phyloP scores from a whole-genome alignment of 2,888 invertebrate genomes.

The Hylaea fasciaria region DNA sequence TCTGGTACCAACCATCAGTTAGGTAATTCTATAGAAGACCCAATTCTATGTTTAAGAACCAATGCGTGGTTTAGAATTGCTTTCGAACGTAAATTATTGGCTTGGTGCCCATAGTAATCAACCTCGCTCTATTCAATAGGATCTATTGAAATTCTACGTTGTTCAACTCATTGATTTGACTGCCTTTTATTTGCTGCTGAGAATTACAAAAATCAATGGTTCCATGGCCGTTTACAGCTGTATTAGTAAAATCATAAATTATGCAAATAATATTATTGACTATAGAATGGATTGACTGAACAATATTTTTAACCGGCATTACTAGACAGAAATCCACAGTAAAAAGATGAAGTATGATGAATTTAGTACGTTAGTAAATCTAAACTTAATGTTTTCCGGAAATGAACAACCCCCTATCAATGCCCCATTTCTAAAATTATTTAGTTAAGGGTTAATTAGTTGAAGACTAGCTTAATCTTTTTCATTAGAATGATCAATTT shows the following conservation, averaged over 20 bases:
- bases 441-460: too few species aligned
- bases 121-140: constrained; percentile 39
- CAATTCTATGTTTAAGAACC: neutral
- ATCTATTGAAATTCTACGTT: constrained; percentile 38
- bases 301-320: neutral
- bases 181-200: constrained; percentile 12
- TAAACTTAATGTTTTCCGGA: too few species aligned
- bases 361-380: too few species aligned
- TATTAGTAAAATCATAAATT: constrained; percentile 2
- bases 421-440: too few species aligned
- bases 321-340: too few species aligned
- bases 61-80: constrained; percentile 22
- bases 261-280: too few species aligned
- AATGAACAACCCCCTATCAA: too few species aligned
- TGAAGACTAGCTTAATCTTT: too few species aligned
- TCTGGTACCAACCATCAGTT: constrained; percentile 5
- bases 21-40: constrained; percentile 14
- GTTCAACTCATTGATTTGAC: constrained; percentile 35
- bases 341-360: too few species aligned
- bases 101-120: constrained; percentile 38
- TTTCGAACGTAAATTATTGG: constrained; percentile 41
- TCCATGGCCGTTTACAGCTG: neutral
- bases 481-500: too few species aligned
- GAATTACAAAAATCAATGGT: constrained; percentile 13
- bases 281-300: too few species aligned